These are phyloP conservation scores for Corythaixoides concolor DNA, from an alignment of 2,113 vertebrate species.

Conservation along the genomic window DNA sequence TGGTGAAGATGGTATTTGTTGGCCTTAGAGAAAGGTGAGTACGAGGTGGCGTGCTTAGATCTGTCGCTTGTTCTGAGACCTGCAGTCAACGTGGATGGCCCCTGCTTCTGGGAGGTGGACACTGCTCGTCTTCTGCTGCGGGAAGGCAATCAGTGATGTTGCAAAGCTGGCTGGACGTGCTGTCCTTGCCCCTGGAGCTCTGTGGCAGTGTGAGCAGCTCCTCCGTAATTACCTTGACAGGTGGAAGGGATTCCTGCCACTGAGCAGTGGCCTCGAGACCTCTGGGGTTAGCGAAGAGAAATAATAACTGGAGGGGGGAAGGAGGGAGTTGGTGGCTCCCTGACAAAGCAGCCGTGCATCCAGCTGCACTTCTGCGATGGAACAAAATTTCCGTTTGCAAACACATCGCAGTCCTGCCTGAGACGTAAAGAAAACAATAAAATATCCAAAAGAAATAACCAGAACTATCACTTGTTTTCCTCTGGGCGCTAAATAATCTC, in stretches of 20 bases:
- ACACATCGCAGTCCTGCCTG: background rate
- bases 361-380: background rate
- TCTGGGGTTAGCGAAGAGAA: background rate
- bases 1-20: background rate
- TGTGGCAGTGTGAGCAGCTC: background rate
- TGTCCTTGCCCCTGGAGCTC: background rate
- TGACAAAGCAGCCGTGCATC: background rate
- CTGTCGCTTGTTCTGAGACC: background rate
- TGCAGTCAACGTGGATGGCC: rapidly evolving
- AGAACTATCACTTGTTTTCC: background rate
- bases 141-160: background rate
- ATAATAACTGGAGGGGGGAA: too few species aligned
- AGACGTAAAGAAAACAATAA: constrained; percentile 26
- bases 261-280: background rate
- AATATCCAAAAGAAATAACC: constrained; percentile 34
- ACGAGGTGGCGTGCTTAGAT: background rate
- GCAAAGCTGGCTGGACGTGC: background rate
- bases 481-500: background rate
- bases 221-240: background rate
- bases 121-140: background rate
- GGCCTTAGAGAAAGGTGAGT: background rate
- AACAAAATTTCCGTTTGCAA: background rate
- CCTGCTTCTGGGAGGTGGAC: background rate
- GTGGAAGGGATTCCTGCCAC: background rate
- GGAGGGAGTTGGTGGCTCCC: rapidly evolving